Evolutionary conservation across 2,797 vertebrate genomes (phyloP).

Genomic region (Urophycis tenuis): DNA sequence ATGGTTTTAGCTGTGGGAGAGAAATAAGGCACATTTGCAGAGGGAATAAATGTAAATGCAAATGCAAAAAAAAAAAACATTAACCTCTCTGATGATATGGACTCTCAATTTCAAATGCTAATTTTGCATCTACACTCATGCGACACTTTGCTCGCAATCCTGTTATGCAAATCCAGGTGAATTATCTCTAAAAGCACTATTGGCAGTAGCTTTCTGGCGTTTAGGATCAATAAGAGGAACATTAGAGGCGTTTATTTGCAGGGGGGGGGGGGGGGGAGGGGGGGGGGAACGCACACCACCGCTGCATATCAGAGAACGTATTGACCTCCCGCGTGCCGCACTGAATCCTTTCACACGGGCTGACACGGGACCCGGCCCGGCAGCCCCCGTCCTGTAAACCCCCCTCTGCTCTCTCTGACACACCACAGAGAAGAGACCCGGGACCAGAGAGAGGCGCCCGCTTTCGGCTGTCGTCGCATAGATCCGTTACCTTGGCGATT

Average conservation of each 20-base stretch:
- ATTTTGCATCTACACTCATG: not conserved
- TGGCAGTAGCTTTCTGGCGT: not conserved
- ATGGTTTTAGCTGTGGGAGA: not conserved
- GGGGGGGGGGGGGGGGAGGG: not conserved
- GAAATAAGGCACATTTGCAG: not conserved
- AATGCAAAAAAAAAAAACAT: not conserved
- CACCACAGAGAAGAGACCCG: conserved; percentile 41
- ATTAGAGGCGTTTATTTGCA: not conserved
- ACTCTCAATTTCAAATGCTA: not conserved
- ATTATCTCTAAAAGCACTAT: conserved; percentile 3
- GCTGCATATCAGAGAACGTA: not conserved
- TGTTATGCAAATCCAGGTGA: not conserved
- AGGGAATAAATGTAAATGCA: not conserved
- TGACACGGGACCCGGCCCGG: conserved; percentile 17
- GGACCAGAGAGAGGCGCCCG: not conserved
- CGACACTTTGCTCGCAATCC: not conserved
- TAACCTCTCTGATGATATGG: not conserved
- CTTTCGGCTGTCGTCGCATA: conserved; percentile 34
- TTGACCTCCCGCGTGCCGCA: not conserved
- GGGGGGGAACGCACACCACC: not conserved
- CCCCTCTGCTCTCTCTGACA: conserved; percentile 30
- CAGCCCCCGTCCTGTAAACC: conserved; percentile 26
- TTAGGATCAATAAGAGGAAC: not conserved
- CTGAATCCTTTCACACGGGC: not conserved
- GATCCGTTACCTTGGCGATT: conserved; percentile 77